Conservation (phyloP, 2,797 vertebrate species). For the Ctenopoma multispine region DNA sequence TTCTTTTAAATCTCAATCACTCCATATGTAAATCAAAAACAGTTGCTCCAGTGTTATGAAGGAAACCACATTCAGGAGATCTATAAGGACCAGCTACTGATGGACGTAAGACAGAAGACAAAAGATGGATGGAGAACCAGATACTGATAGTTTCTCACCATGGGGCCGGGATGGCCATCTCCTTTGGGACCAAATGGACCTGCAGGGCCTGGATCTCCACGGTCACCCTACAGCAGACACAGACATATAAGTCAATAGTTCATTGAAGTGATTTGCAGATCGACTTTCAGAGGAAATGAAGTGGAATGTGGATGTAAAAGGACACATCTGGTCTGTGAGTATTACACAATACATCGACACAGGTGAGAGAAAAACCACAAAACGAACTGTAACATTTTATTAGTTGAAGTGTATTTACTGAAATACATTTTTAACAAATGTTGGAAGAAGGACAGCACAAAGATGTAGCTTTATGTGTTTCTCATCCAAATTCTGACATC, state of each 20-base stretch:
- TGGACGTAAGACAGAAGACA: constrained; percentile 26
- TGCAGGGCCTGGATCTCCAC: constrained; percentile 83
- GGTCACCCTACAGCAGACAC: constrained; percentile 84
- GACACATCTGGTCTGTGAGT: constrained; percentile 29
- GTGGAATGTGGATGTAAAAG: constrained; percentile 34
- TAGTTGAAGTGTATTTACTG: not conserved
- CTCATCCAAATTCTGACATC: not conserved
- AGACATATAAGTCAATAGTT: constrained; percentile 8
- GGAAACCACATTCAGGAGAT: constrained; percentile 6
- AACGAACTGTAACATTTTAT: constrained; percentile 18
- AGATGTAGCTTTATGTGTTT: not conserved
- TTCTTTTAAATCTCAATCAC: not conserved
- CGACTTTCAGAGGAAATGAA: constrained; percentile 12
- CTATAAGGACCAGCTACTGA: constrained; percentile 13
- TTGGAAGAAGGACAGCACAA: not conserved
- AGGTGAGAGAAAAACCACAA: not conserved
- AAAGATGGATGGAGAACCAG: constrained; percentile 16
- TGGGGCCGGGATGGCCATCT: constrained; percentile 88
- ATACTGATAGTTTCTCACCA: constrained; percentile 81
- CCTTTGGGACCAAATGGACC: constrained; percentile 91
- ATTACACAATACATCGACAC: constrained; percentile 11
- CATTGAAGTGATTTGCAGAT: constrained; percentile 26
- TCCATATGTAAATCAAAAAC: not conserved
- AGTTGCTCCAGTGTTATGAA: not conserved
- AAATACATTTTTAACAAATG: not conserved